Conservation (phyloP, 2,888 invertebrate species). For the Nephrotoma guestfalica region DNA sequence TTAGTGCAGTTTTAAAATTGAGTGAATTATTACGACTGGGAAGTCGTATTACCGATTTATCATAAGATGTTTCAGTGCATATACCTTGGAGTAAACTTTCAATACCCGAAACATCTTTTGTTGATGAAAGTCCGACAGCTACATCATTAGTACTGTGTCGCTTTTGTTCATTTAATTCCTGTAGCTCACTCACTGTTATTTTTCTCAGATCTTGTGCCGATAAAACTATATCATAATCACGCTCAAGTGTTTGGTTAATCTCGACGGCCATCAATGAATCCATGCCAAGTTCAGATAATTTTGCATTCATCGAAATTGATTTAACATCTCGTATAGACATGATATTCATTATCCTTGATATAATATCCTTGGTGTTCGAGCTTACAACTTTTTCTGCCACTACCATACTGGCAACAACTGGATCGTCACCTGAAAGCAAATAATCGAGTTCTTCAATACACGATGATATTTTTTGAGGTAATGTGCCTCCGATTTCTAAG, state of each 20-base stretch:
- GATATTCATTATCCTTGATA: constrained; percentile 57
- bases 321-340: constrained; percentile 54
- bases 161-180: constrained; percentile 17
- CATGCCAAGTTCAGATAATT: constrained; percentile 84
- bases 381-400: constrained; percentile 60
- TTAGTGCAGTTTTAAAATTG: constrained; percentile 22
- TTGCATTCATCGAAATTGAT: constrained; percentile 51
- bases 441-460: constrained; percentile 60
- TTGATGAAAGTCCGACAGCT: constrained; percentile 21
- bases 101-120: constrained; percentile 33
- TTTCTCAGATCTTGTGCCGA: constrained; percentile 74
- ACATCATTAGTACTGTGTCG: constrained; percentile 19
- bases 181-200: constrained; percentile 47
- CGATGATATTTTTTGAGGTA: constrained; percentile 72
- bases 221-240: constrained; percentile 76
- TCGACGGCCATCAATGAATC: constrained; percentile 97
- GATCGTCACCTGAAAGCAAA: constrained; percentile 52
- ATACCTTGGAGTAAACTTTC: constrained; percentile 43
- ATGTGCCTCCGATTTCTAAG: constrained; percentile 59
- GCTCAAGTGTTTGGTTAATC: constrained; percentile 81
- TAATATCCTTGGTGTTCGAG: constrained; percentile 46
- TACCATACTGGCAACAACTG: constrained; percentile 70
- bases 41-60: constrained; percentile 34
- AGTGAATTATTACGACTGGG: background rate
- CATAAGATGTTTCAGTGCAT: constrained; percentile 40